phyloP scores from a whole-genome alignment of 2,113 vertebrate species.

The Strix uralensis region DNA sequence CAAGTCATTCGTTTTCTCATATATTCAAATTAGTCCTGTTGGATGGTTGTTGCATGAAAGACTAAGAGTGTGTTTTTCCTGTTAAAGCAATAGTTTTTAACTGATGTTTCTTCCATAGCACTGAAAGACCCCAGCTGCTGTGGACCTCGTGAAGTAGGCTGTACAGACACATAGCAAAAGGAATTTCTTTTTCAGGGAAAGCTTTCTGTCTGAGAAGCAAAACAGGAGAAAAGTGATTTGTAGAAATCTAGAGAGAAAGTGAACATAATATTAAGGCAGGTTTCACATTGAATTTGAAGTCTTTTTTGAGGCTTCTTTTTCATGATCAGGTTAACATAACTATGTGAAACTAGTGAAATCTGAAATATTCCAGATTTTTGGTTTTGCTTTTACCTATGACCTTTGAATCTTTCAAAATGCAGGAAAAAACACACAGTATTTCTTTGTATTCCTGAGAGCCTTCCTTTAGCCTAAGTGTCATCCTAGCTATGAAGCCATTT shows the following conservation, averaged over 20 bases:
- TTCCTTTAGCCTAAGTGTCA: background rate
- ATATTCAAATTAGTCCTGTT: background rate
- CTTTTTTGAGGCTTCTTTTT: background rate
- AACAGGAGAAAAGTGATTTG: background rate
- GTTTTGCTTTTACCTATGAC: background rate
- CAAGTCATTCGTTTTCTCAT: background rate
- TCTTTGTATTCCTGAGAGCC: background rate
- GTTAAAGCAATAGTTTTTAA: background rate
- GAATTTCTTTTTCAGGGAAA: background rate
- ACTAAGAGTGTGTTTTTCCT: background rate
- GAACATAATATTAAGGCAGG: background rate
- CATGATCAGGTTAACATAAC: background rate
- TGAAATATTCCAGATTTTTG: background rate
- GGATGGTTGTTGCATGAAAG: background rate
- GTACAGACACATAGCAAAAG: background rate
- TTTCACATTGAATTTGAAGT: background rate
- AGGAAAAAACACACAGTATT: background rate
- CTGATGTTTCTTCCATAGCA: background rate
- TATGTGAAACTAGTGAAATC: background rate
- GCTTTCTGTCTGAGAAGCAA: background rate
- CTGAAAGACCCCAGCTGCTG: background rate
- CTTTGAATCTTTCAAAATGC: background rate
- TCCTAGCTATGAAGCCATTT: background rate
- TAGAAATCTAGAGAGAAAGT: background rate
- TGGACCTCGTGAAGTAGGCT: background rate